Percentiles rank a stretch among this genome's conserved stretches.
phyloP scores from a whole-genome alignment of 2,113 vertebrate genomes.

The Colistium nudipinnis region DNA sequence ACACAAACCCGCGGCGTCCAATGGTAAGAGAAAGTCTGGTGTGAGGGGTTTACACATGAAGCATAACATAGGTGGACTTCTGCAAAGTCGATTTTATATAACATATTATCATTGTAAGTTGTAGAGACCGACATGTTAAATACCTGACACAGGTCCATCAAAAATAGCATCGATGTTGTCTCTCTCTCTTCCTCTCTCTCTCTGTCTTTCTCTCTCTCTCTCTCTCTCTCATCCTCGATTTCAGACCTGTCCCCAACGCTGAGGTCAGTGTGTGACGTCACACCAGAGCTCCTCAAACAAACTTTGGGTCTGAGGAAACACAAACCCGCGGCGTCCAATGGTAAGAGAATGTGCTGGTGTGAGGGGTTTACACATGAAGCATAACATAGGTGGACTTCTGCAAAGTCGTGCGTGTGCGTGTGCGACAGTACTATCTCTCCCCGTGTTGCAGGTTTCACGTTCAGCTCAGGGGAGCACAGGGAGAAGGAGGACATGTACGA shows the following conservation, averaged over 20 bases:
- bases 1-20: conserved; percentile 80
- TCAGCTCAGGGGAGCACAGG: conserved; percentile 81
- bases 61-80: too few species aligned
- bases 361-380: background rate
- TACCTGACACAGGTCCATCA: too few species aligned
- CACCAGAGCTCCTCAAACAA: conserved; percentile 84
- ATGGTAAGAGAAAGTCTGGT: conserved; percentile 62
- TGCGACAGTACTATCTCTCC: background rate
- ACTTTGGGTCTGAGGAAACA: conserved; percentile 84
- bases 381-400: too few species aligned
- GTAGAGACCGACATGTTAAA: too few species aligned
- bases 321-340: conserved; percentile 80
- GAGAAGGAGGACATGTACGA: conserved; percentile 96
- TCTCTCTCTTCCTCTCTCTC: too few species aligned
- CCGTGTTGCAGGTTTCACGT: conserved; percentile 45
- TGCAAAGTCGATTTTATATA: too few species aligned
- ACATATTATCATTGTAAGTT: too few species aligned
- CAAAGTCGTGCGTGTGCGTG: too few species aligned
- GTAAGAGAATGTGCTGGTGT: conserved; percentile 51
- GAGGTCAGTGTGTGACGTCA: conserved; percentile 71
- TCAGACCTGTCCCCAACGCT: conserved; percentile 70
- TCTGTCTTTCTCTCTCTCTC: too few species aligned
- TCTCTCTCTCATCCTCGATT: background rate
- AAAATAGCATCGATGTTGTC: too few species aligned
- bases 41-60: background rate